These are phyloP conservation scores for Oscheius sp. DNA, from an alignment of 2,888 invertebrate genomes.

Conservation along the genomic window DNA sequence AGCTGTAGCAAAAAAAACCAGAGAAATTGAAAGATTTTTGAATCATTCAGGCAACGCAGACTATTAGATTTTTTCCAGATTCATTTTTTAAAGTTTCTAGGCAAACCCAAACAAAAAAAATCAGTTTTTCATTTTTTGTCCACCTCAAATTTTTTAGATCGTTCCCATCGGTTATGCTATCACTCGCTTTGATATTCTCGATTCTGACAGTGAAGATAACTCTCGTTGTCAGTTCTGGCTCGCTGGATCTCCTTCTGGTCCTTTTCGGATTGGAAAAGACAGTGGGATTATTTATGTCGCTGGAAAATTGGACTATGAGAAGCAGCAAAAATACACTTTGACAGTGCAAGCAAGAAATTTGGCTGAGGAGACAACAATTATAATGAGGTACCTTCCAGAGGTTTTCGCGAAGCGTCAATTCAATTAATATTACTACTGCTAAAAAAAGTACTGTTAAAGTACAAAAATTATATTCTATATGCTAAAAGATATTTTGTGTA, in stretches of 20 bases:
- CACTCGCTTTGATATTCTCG: neutral
- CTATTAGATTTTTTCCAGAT: no score
- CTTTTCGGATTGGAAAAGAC: neutral
- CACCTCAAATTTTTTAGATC: constrained; percentile 5
- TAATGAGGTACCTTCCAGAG: neutral
- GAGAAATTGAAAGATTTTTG: no score
- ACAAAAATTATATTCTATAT: no score
- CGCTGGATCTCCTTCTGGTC: neutral
- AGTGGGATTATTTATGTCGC: constrained; percentile 18
- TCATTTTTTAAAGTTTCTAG: no score
- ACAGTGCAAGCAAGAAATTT: constrained; percentile 20
- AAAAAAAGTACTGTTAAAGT: no score
- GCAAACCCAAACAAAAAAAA: no score
- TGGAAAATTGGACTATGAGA: constrained; percentile 38
- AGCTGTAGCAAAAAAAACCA: no score
- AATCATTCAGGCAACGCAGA: no score
- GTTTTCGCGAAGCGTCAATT: no score
- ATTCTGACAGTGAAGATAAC: constrained; percentile 19
- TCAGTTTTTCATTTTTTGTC: no score
- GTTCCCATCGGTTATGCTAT: neutral
- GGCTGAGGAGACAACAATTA: constrained; percentile 11
- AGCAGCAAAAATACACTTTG: neutral
- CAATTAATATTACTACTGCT: no score
- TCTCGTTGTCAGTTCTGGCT: constrained; percentile 9
- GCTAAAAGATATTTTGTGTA: neutral